These are phyloP conservation scores for Phyllotreta striolata DNA, from an alignment of 2,888 invertebrate species.

Conservation along the genomic window DNA sequence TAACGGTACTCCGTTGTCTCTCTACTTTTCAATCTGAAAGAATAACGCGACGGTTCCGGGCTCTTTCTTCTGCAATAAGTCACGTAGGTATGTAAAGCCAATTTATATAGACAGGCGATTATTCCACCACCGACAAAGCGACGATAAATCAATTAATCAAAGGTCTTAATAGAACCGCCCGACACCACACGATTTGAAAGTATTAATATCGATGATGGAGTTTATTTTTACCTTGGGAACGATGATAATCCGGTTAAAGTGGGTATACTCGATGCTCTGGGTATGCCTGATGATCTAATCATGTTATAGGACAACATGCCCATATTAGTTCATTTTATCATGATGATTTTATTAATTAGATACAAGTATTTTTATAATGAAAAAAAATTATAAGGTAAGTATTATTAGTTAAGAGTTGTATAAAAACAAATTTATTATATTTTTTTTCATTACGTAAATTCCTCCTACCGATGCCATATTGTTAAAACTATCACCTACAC, in stretches of 20 bases:
- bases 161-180: slow-evolving; percentile 3
- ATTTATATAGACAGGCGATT: not conserved
- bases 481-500: not conserved
- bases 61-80: slow-evolving; percentile 35
- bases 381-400: too few species aligned
- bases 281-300: slow-evolving; percentile 74
- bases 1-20: slow-evolving; percentile 10
- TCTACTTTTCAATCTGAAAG: slow-evolving; percentile 39
- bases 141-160: not conserved
- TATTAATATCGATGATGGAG: slow-evolving; percentile 6
- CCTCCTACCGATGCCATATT: not conserved
- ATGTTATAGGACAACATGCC: slow-evolving; percentile 56
- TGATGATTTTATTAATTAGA: slow-evolving; percentile 6
- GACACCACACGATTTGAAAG: slow-evolving; percentile 12
- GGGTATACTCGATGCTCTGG: slow-evolving; percentile 91
- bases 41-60: slow-evolving; percentile 29
- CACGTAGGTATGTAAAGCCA: not conserved
- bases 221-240: slow-evolving; percentile 73
- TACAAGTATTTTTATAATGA: slow-evolving; percentile 4
- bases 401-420: not conserved
- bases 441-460: not conserved
- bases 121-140: not conserved
- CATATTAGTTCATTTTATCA: slow-evolving; percentile 47
- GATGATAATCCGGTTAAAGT: slow-evolving; percentile 78
- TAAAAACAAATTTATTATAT: not conserved